Evolutionary conservation across 2,113 vertebrate species (phyloP).

Genomic region (Vanacampus margaritifer): DNA sequence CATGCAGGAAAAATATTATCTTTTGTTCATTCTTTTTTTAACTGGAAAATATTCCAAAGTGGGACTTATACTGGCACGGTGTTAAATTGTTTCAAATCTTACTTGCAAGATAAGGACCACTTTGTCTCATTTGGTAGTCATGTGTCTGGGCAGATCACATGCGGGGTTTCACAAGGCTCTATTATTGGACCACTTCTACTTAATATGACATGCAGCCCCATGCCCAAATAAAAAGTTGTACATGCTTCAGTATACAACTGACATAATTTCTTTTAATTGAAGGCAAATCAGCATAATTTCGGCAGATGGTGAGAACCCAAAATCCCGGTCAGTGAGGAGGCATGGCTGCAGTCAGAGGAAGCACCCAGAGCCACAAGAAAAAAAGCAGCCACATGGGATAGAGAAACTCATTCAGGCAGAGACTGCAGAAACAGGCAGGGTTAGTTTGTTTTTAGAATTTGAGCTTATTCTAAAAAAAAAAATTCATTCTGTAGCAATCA

Average conservation of each 20-base stretch:
- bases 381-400: constrained; percentile 53
- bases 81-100: no score
- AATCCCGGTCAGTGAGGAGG: constrained; percentile 70
- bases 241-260: neutral
- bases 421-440: constrained; percentile 79
- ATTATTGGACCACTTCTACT: no score
- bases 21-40: no score
- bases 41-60: no score
- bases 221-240: neutral
- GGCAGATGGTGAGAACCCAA: constrained; percentile 78
- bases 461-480: neutral
- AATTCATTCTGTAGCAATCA: neutral
- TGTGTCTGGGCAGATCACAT: no score
- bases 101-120: no score
- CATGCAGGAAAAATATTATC: no score
- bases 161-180: no score
- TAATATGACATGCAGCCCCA: no score
- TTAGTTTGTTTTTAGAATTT: constrained; percentile 50
- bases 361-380: constrained; percentile 57
- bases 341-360: constrained; percentile 74
- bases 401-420: constrained; percentile 83
- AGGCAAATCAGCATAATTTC: constrained; percentile 90
- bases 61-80: no score
- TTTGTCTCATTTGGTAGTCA: no score
- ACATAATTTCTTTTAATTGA: neutral